Evolutionary conservation across 2,888 invertebrate species (phyloP).

Genomic region (Deroplatys truncata): DNA sequence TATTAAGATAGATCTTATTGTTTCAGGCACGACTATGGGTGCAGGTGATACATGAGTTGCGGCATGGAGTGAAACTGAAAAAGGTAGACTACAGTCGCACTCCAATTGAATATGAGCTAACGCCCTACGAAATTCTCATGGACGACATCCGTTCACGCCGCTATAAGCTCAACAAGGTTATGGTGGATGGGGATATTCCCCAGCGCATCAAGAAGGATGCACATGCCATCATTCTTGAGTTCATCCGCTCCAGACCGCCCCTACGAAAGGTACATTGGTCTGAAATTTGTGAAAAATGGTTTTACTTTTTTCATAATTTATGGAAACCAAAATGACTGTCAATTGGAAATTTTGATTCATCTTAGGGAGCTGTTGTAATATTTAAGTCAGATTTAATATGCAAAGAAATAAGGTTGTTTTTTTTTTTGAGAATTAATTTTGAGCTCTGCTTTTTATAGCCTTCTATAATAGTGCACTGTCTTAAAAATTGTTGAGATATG

Average conservation of each 20-base stretch:
- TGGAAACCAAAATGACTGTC: background rate
- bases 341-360: background rate
- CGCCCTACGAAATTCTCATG: constrained; percentile 95
- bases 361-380: background rate
- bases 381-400: background rate
- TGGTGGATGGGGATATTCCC: constrained; percentile 75
- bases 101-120: constrained; percentile 87
- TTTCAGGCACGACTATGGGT: constrained; percentile 89
- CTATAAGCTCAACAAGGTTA: constrained; percentile 82
- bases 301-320: background rate
- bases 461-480: too few species aligned
- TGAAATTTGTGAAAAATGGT: too few species aligned
- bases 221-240: constrained; percentile 92
- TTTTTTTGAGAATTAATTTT: too few species aligned
- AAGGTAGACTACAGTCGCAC: constrained; percentile 74
- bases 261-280: constrained; percentile 68
- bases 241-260: constrained; percentile 92
- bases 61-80: constrained; percentile 89
- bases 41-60: constrained; percentile 87
- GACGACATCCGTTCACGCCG: constrained; percentile 89
- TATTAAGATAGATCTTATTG: background rate
- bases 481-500: too few species aligned
- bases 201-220: constrained; percentile 86
- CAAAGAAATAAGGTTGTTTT: background rate
- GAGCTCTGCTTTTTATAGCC: too few species aligned